Percentiles rank a stretch among this genome's conserved stretches.
Evolutionary conservation across 2,797 vertebrate species (phyloP).

Genomic region (Myotis daubentonii): DNA sequence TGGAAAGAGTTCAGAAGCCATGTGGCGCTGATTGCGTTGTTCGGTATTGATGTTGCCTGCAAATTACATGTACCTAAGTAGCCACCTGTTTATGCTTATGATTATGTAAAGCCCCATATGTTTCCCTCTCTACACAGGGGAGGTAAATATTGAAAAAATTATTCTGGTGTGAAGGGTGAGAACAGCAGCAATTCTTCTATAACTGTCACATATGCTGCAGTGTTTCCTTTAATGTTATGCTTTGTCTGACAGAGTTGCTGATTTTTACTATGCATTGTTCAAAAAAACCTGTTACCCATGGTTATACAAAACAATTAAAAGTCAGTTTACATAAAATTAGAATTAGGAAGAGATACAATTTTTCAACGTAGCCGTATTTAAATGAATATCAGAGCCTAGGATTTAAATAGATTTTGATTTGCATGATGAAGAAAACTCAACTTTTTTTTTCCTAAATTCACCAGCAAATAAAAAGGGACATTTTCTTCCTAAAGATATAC

Average conservation of each 20-base stretch:
- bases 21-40: slow-evolving; percentile 58
- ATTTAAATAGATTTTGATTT: slow-evolving; percentile 72
- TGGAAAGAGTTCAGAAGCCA: slow-evolving; percentile 64
- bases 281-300: slow-evolving; percentile 66
- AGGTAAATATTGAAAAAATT: slow-evolving; percentile 76
- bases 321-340: slow-evolving; percentile 72
- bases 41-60: slow-evolving; percentile 60
- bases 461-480: slow-evolving; percentile 2
- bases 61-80: slow-evolving; percentile 74
- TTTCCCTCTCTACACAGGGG: slow-evolving; percentile 64
- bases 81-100: slow-evolving; percentile 76
- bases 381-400: slow-evolving; percentile 54
- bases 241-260: slow-evolving; percentile 70
- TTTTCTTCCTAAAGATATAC: slow-evolving; percentile 21
- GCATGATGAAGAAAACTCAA: slow-evolving; percentile 47
- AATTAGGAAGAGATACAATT: slow-evolving; percentile 72
- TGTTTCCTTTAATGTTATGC: slow-evolving; percentile 55
- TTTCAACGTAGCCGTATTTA: slow-evolving; percentile 59
- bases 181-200: slow-evolving; percentile 69
- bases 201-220: slow-evolving; percentile 55
- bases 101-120: slow-evolving; percentile 77
- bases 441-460: neutral
- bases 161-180: slow-evolving; percentile 71
- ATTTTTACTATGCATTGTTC: slow-evolving; percentile 60
- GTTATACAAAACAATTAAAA: slow-evolving; percentile 74